Evolutionary conservation across 2,113 vertebrate genomes (phyloP).

Genomic region (Nesogale talazaci): DNA sequence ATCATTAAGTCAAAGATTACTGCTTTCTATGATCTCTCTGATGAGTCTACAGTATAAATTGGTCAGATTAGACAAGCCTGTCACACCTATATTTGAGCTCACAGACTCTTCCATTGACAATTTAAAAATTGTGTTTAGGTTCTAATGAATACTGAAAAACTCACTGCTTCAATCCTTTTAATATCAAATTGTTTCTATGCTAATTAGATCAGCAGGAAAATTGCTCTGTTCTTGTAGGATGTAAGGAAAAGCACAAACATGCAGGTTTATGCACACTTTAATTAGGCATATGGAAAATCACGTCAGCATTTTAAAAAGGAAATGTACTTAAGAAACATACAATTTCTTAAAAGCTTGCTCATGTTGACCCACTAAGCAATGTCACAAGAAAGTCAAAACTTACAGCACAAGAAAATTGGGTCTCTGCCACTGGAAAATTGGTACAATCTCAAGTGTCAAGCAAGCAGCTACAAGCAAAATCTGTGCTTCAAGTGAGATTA

Average conservation of each 20-base stretch:
- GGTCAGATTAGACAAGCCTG: background rate
- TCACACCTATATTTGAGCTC: background rate
- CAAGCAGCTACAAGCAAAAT: conserved; percentile 51
- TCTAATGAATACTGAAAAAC: conserved; percentile 70
- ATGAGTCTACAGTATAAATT: conserved; percentile 21
- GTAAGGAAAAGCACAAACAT: conserved; percentile 35
- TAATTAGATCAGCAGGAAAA: conserved; percentile 56
- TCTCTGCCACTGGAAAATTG: conserved; percentile 52
- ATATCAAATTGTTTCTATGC: conserved; percentile 57
- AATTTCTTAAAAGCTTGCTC: conserved; percentile 61
- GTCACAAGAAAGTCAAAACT: conserved; percentile 68
- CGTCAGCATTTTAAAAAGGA: conserved; percentile 62
- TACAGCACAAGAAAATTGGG: conserved; percentile 40
- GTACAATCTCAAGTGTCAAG: conserved; percentile 23
- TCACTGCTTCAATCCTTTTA: background rate
- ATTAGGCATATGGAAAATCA: background rate
- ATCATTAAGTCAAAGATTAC: background rate
- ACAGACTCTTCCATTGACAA: background rate
- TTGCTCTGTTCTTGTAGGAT: conserved; percentile 28
- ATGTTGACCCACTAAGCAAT: conserved; percentile 61
- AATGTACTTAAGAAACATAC: conserved; percentile 52
- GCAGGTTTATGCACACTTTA: conserved; percentile 69
- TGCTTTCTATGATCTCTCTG: conserved; percentile 5
- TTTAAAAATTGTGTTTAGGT: conserved; percentile 53
- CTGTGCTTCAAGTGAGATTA: conserved; percentile 57